Base-by-base conservation (phyloP, 2,797 vertebrate species). In the Borostomias antarcticus region DNA sequence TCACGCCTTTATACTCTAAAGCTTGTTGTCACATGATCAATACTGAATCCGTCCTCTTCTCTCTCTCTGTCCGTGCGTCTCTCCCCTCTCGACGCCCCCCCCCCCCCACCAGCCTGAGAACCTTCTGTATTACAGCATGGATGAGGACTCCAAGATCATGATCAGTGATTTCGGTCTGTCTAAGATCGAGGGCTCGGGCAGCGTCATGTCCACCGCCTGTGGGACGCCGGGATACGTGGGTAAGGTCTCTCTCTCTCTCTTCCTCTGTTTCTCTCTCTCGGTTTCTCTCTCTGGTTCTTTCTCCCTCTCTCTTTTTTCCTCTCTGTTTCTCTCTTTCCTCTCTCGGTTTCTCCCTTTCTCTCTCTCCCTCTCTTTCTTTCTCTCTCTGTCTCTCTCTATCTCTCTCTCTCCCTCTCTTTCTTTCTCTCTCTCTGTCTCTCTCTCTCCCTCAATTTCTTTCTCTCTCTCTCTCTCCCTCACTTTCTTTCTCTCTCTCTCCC, bases 121-220 rank as follows among this genome's bases (percentile, higher is more conserved):
- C 81, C 88, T 98, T 86, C 88, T 98, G 19, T 98, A 99, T 78
- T 97, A 96, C 85, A 98, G 96, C 76, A 92, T 97, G 92, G 96
- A 98, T 0, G 96, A 98, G 70, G 96, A 99, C 85, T 98, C 97
- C 52, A 98, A 98, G 86, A 99, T 98, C 73, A 99, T 99, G 97
- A 99, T 98, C 87, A 98, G 96, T 0, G 97, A 99, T 84, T 99
- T 99, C 0, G 97, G 97, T 30, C 85, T 99, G 69, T 99, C 97
- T 0, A 99, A 99, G 91, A 97, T 99, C 0, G 96, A 98, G 82
- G 95, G 93, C 64, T 89, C 94, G 0, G 93, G 94, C 70, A 98
- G 93, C 0, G 95, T 98, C 75, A 98, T 99, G 93, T 96, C 97
- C 68, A 98, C 96, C 0, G 96, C 96, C 50, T 98, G 96, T 0